phyloP scores from a whole-genome alignment of 2,888 invertebrate genomes.

The Halictus ligatus region DNA sequence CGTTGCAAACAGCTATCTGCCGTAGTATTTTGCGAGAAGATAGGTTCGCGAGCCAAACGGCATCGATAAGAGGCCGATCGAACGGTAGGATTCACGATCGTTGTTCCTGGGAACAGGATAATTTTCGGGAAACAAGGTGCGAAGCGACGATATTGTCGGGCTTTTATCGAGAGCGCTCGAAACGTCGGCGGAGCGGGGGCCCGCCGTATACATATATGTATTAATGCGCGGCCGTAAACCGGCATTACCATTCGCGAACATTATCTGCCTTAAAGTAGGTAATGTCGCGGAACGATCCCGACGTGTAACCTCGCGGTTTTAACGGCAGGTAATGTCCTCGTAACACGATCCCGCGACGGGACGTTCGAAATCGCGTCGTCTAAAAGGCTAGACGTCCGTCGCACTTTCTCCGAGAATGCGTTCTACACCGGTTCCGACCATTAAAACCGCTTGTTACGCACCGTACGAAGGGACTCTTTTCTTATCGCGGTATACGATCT shows the following conservation, averaged over 20 bases:
- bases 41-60: neutral
- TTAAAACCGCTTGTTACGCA: neutral
- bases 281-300: slow-evolving; percentile 47
- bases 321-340: slow-evolving; percentile 51
- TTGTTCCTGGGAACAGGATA: neutral
- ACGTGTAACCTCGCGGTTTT: slow-evolving; percentile 57
- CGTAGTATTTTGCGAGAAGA: neutral
- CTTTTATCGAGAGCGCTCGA: slow-evolving; percentile 20
- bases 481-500: neutral
- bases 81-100: neutral
- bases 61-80: slow-evolving; percentile 1
- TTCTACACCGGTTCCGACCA: slow-evolving; percentile 26
- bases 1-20: neutral
- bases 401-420: slow-evolving; percentile 54
- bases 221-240: slow-evolving; percentile 36
- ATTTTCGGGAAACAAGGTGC: slow-evolving; percentile 8
- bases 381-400: slow-evolving; percentile 34
- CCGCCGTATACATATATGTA: neutral
- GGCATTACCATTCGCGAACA: slow-evolving; percentile 26
- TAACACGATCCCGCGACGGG: slow-evolving; percentile 46
- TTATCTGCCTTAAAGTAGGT: slow-evolving; percentile 46
- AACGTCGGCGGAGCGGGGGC: neutral
- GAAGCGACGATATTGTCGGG: neutral
- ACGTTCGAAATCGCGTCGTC: slow-evolving; percentile 45
- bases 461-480: neutral